Conservation (phyloP, 2,113 vertebrate genomes). For the Polyodon spathula region DNA sequence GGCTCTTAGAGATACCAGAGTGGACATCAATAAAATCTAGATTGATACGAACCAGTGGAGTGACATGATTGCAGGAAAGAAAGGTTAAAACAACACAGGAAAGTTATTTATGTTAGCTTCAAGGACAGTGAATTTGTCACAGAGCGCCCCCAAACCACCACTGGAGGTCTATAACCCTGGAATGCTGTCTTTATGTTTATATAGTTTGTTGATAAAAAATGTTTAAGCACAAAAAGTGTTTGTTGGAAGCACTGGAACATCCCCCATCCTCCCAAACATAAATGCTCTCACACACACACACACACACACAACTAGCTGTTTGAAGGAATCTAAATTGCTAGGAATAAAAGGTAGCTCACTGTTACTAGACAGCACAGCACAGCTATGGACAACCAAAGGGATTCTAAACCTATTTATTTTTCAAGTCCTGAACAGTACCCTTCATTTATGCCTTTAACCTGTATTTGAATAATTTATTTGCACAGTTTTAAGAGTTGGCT, state of each 20-base stretch:
- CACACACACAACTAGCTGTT: too few relatives aligned
- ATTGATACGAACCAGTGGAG: slow-evolving; percentile 68
- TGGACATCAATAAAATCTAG: slow-evolving; percentile 69
- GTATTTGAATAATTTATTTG: too few relatives aligned
- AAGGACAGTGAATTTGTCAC: slow-evolving; percentile 77
- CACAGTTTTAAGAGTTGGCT: too few relatives aligned
- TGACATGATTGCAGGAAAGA: slow-evolving; percentile 61
- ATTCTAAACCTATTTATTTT: too few relatives aligned
- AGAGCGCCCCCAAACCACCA: slow-evolving; percentile 42
- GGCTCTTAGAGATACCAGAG: slow-evolving; percentile 65
- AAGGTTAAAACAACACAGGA: slow-evolving; percentile 84
- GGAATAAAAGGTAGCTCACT: too few relatives aligned
- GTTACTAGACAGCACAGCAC: too few relatives aligned
- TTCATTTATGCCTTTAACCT: too few relatives aligned
- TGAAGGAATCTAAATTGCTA: too few relatives aligned
- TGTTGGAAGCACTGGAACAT: slow-evolving; percentile 60
- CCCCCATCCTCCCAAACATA: slow-evolving; percentile 31
- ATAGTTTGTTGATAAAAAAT: slow-evolving; percentile 56
- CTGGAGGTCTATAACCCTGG: slow-evolving; percentile 69
- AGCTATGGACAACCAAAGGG: too few relatives aligned
- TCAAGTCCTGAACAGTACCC: too few relatives aligned
- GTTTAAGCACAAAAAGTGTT: slow-evolving; percentile 53
- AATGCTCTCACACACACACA: too few relatives aligned
- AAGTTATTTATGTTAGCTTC: slow-evolving; percentile 85
- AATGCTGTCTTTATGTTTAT: slow-evolving; percentile 62